Percentiles rank a stretch among this genome's conserved stretches.
phyloP scores from a whole-genome alignment of 2,797 vertebrate species.

The Pseudochaenichthys georgianus region DNA sequence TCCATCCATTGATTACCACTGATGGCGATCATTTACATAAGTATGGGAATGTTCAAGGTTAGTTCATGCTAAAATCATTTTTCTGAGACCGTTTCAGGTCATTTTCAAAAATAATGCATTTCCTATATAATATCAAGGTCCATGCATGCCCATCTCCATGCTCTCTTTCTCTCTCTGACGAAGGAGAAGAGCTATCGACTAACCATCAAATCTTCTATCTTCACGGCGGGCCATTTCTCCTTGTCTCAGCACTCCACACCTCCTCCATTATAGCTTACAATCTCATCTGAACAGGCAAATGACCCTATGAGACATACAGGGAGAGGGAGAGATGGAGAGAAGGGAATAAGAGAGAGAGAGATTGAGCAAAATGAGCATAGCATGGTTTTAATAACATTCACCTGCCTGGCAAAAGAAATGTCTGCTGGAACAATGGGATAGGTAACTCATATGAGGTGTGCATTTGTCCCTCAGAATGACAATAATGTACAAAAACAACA shows the following conservation, averaged over 20 bases:
- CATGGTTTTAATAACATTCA: slow-evolving; percentile 44
- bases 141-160: slow-evolving; percentile 64
- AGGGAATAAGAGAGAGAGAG: slow-evolving; percentile 9
- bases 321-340: slow-evolving; percentile 7
- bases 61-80: slow-evolving; percentile 80
- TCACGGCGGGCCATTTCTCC: slow-evolving; percentile 87
- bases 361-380: slow-evolving; percentile 26
- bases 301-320: slow-evolving; percentile 79
- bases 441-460: not conserved
- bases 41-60: slow-evolving; percentile 80
- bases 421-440: slow-evolving; percentile 16
- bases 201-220: slow-evolving; percentile 92
- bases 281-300: slow-evolving; percentile 87
- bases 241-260: slow-evolving; percentile 90
- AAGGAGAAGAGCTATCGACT: slow-evolving; percentile 89
- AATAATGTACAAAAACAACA: not conserved
- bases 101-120: slow-evolving; percentile 85
- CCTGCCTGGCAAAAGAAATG: slow-evolving; percentile 11
- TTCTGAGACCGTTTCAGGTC: slow-evolving; percentile 72
- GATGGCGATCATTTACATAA: slow-evolving; percentile 80
- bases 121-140: slow-evolving; percentile 83
- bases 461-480: not conserved
- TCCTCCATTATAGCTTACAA: slow-evolving; percentile 86
- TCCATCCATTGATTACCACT: slow-evolving; percentile 76
- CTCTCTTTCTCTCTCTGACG: slow-evolving; percentile 58